Evolutionary conservation across 2,113 vertebrate genomes (phyloP).

Genomic region (Cygnus buccinator): DNA sequence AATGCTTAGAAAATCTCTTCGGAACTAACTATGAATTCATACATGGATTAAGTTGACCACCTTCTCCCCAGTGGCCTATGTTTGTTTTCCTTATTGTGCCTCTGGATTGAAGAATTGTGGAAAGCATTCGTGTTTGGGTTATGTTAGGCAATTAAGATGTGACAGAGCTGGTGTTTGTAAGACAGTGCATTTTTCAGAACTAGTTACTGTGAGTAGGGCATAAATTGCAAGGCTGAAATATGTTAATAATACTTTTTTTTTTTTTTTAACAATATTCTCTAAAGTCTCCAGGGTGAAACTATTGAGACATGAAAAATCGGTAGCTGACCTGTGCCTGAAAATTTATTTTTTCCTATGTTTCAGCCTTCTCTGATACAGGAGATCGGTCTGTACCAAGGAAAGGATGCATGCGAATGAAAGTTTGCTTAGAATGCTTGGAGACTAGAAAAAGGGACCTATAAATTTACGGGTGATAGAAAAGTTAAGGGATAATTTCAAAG

Average conservation of each 20-base stretch:
- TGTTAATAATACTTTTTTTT: background rate
- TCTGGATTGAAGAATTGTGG: background rate
- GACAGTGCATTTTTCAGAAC: background rate
- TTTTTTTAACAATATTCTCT: background rate
- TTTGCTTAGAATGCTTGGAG: background rate
- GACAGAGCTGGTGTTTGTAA: background rate
- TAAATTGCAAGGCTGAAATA: background rate
- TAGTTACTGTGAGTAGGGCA: background rate
- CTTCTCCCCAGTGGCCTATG: background rate
- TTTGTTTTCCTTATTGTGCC: background rate
- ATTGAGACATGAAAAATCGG: background rate
- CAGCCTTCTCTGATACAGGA: background rate
- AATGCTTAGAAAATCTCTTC: background rate
- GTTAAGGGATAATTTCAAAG: background rate
- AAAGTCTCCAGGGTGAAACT: background rate
- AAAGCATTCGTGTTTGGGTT: background rate
- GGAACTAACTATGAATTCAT: background rate
- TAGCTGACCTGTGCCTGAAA: background rate
- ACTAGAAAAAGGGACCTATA: background rate
- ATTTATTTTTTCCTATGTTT: background rate
- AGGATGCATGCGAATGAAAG: background rate
- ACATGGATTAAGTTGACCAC: fast-evolving
- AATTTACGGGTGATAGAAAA: background rate
- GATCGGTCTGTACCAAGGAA: background rate
- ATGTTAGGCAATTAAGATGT: background rate